Percentiles rank a stretch among this genome's conserved stretches.
These are phyloP conservation scores for Napeogenes sylphis DNA, from an alignment of 2,888 invertebrate species.

Conservation along the genomic window DNA sequence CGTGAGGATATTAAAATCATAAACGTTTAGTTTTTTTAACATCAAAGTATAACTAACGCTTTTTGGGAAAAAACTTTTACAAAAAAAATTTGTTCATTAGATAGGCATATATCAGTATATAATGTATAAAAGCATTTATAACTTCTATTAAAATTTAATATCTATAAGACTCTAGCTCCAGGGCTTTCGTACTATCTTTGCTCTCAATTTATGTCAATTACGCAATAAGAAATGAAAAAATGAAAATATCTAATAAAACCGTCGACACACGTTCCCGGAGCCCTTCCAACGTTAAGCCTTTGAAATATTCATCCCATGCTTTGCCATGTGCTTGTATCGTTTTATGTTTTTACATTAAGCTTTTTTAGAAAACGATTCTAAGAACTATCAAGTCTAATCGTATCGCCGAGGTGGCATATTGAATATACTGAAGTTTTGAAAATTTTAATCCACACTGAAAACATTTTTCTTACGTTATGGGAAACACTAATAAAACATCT, in stretches of 20 bases:
- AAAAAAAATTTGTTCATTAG: too few species aligned
- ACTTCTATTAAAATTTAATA: neutral
- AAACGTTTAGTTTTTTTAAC: too few species aligned
- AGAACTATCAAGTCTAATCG: conserved; percentile 10
- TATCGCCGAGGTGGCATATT: conserved; percentile 10
- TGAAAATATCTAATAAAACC: conserved; percentile 44
- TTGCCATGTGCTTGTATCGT: conserved; percentile 45
- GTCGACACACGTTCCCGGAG: conserved; percentile 31
- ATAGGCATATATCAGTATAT: too few species aligned
- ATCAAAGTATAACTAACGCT: too few species aligned
- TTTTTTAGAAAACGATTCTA: conserved; percentile 8
- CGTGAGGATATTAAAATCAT: too few species aligned
- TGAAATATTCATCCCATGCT: conserved; percentile 52
- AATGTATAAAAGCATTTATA: neutral
- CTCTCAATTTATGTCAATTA: conserved; percentile 49
- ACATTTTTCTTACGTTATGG: neutral
- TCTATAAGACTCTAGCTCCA: conserved; percentile 4
- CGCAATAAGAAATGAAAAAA: conserved; percentile 32
- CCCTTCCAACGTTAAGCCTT: conserved; percentile 33
- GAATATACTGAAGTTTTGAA: neutral
- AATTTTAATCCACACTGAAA: neutral
- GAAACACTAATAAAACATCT: conserved; percentile 7
- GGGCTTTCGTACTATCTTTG: conserved; percentile 1
- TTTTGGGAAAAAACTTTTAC: too few species aligned
- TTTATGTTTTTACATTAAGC: conserved; percentile 30